Evolutionary conservation across 2,797 vertebrate genomes (phyloP), one percentile per base, ranked within the genome.

Genomic region (Poeciliopsis presidionis): DNA sequence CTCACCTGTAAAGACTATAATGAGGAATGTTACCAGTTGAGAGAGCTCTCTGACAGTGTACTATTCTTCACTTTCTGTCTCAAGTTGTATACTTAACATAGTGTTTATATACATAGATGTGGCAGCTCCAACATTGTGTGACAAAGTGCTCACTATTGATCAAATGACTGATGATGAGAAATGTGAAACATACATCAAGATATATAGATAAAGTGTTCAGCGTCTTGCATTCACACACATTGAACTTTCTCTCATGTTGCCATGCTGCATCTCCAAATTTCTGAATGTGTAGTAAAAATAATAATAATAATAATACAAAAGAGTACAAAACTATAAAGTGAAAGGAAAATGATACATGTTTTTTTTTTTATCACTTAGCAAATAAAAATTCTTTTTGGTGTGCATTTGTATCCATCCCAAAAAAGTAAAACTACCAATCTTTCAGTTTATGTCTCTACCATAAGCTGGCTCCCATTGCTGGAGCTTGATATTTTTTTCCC

Each of bases 1-100:
- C 87, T 91, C 83, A 79, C 76, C 79, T 72, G 78, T 73, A 55
- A 84, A 74, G 82, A 63, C 39, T 87, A 82, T 87, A 88, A 87
- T 80, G 79, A 87, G 83, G 63, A 82, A 76, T 33, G 79, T 77
- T 71, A 79, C 47, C 75, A 57, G 67, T 72, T 73, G 65, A 46
- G 59, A 28, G 71, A 84, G 79, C 79, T 78, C 46, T 77, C 33
- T 84, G 78, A 78, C 78, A 82, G 20, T 28, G 46, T 1, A 18
- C 82, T 78, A 77, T 45, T 30, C 79, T 78, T 75, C 80, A 67
- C 63, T 81, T 70, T 79, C 53, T 81, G 75, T 76, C 81, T 81
- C 84, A 86, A 80, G 86, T 80, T 76, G 73, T 7, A 30, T 30
- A 59, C 76, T 86, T 73, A 18, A 87, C 91, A 22, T 65, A 84